phyloP scores from a whole-genome alignment of 2,888 invertebrate genomes.

The Oscheius sp. region DNA sequence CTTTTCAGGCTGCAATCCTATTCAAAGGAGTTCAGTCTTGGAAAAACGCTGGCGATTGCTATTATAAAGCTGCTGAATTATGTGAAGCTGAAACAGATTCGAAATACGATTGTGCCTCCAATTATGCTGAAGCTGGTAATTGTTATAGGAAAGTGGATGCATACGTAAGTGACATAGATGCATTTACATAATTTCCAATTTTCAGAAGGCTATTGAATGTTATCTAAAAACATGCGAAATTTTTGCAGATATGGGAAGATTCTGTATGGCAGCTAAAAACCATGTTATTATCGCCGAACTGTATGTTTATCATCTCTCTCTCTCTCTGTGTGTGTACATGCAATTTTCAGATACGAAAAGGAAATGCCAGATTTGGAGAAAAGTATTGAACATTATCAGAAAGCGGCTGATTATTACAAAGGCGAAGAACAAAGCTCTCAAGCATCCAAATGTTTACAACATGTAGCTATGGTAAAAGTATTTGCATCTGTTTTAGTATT shows the following conservation, averaged over 20 bases:
- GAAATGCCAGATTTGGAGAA: conserved; percentile 77
- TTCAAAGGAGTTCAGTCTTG: conserved; percentile 99
- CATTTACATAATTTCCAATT: too few species aligned
- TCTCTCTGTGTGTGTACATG: too few species aligned
- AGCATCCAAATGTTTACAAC: conserved; percentile 96
- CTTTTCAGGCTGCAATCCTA: conserved; percentile 89
- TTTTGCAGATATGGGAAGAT: conserved; percentile 89
- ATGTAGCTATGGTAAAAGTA: conserved; percentile 84
- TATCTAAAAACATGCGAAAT: conserved; percentile 93
- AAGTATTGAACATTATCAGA: conserved; percentile 93
- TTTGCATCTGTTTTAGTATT: conserved; percentile 35
- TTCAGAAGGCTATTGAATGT: conserved; percentile 83
- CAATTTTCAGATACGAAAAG: conserved; percentile 80
- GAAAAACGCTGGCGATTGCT: conserved; percentile 92
- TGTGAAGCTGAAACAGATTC: conserved; percentile 80
- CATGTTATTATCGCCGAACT: conserved; percentile 94
- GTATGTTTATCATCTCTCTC: too few species aligned
- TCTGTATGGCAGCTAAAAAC: conserved; percentile 96
- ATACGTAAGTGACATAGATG: conserved; percentile 38
- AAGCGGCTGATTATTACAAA: conserved; percentile 96
- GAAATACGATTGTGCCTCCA: conserved; percentile 93
- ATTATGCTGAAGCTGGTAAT: conserved; percentile 95
- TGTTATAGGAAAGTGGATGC: conserved; percentile 77
- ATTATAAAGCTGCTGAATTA: conserved; percentile 89
- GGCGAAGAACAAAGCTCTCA: conserved; percentile 98